Percentiles rank a stretch among this genome's conserved stretches.
Conservation (phyloP, 2,113 vertebrate species). For the Cryptoleucopteryx plumbea region DNA sequence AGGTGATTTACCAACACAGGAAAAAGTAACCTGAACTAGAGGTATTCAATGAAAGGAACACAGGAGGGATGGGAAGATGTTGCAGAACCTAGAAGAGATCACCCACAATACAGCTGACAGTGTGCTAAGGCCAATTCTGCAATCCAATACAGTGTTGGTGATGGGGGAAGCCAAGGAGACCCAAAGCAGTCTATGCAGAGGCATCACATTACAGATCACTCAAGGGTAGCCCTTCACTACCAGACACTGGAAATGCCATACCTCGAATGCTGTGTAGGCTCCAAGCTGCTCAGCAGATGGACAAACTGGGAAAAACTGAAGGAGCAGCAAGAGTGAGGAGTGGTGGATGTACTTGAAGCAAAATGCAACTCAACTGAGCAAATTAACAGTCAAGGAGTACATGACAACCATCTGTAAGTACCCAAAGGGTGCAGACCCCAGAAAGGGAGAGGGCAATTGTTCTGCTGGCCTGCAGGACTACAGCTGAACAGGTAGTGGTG, state of each 20-base stretch:
- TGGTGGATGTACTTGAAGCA: not conserved
- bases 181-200: not conserved
- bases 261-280: not conserved
- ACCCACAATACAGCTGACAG: not conserved
- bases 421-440: not conserved
- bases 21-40: not conserved
- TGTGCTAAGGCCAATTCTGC: not conserved
- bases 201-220: constrained; percentile 10
- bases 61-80: not conserved
- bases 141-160: not conserved
- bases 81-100: constrained; percentile 3
- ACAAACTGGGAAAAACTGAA: not conserved
- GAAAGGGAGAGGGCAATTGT: not conserved
- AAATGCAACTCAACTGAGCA: not conserved
- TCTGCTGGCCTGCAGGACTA: not conserved
- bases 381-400: not conserved
- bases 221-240: not conserved
- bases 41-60: not conserved
- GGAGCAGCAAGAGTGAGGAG: not conserved
- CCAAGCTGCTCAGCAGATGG: not conserved
- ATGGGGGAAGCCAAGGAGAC: constrained; percentile 45
- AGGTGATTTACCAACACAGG: not conserved
- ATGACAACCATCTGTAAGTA: not conserved
- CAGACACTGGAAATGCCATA: not conserved
- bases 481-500: not conserved